Evolutionary conservation across 2,888 invertebrate genomes (phyloP), one percentile per base, ranked within the genome.

Genomic region (Eupithecia vulgata): DNA sequence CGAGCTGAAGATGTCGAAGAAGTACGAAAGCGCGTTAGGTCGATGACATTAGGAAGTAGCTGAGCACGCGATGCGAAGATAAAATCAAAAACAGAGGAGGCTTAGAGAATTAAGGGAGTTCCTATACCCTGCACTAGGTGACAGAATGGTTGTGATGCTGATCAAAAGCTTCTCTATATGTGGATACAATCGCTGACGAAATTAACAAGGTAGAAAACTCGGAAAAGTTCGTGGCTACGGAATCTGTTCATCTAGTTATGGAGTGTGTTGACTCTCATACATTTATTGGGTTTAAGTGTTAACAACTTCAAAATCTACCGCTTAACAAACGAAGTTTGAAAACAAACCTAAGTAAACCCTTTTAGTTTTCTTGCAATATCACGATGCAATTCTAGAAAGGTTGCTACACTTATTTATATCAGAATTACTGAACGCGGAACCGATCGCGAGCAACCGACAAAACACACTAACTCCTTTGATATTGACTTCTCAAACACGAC

Each of bases 401-500:
- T 57, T 57, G 25, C 12, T 5, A 57, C 21, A 13, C 12, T 21
- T 52, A 42, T 4, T 15, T 48, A 30, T 48, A 40, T 12, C 10
- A 42, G 45, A 35, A 67, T 30, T 40, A 42, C 34, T 21, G 52
- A 74, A 70, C 21, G 68, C 72, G 75, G 72, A 75, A 75, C 75
- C 45, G 64, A 64, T 72, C 52, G 7, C 72, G 40, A 64, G 67
- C 64, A 69, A 66, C 35, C 73, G 64, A 68, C 73, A 68, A 75
- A 75, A 69, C 61, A 40, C 30, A 75, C 75, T 72, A 72, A 40
- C 42, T 21, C 17, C 25, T 42, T 64, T 37, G 40, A 71, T 57
- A 37, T 71, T 70, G 61, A 64, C 48, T 70, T 21, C 42, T 40
- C 66, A 42, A 15, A 66, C 57, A 71, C 67, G 57, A 45, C 57